Evolutionary conservation across 2,888 invertebrate genomes (phyloP), one percentile per base, ranked within the genome.

Genomic region (Achlya flavicornis): DNA sequence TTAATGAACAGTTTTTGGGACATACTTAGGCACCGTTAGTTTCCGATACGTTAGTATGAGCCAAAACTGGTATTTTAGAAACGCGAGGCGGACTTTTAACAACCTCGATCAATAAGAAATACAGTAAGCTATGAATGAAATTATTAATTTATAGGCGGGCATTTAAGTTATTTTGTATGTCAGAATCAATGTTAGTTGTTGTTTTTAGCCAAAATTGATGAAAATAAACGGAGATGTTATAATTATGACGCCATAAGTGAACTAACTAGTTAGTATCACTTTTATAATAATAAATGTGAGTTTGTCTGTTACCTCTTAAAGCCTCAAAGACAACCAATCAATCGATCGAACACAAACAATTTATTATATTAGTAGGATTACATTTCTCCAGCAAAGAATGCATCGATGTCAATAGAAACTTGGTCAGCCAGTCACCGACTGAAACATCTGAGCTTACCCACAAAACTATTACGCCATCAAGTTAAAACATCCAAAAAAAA

Each of bases 51-150:
- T 46, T 46, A 46, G 46, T n/a, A 46, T 7, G 19, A 19, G 10
- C 19, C 10, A 53, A 53, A 53, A 53, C 53, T 53, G 53, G 53
- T 53, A 46, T 53, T n/a, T 53, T 53, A 53, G 19, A 53, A 53
- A 53, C 19, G 19, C 10, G 53, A 53, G 53, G 46, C 46, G 46
- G 46, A n/a, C n/a, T 53, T n/a, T 53, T 53, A 53, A 6, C 7
- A 53, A 19, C 53, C 10, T 53, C 53, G 10, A 53, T 53, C 4
- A 53, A 19, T 10, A 53, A 53, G 2, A 53, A 53, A 53, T 53
- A 53, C 16, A 46, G 46, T 46, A 16, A 53, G 19, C 53, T 53
- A 53, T 53, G 53, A 53, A 19, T 53, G 16, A 19, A 53, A 53
- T 53, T 53, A 53, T 10, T 53, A 3, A 16, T 48, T 48, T 16